Evolutionary conservation across 2,888 invertebrate species (phyloP), one percentile per base, ranked within the genome.

Genomic region (Digitonthophagus gazella): DNA sequence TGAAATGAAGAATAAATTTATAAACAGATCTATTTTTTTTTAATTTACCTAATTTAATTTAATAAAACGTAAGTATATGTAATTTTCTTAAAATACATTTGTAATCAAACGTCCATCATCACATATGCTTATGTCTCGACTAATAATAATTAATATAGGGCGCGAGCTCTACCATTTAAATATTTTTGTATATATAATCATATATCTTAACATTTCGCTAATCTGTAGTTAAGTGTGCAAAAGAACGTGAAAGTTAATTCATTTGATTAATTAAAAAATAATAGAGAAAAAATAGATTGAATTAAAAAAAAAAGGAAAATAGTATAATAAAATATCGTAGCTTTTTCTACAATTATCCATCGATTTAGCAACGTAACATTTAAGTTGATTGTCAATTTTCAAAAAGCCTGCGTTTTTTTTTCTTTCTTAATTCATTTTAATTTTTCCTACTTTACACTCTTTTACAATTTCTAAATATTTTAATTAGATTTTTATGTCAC

Each of bases 81-180:
- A 65, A 65, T 16, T 44, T 61, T 15, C 20, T 19, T 6, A 28
- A 8, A 22, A 11, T 16, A n/a, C 18, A 20, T 5, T 58, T 4
- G 65, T 65, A 56, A 79, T 79, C 80, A 80, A 81, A 80, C 78
- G 77, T 78, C 75, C 79, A 78, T 81, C 81, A 82, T 82, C 82
- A 82, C 81, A 82, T 82, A 80, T 81, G 81, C 81, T 82, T 80
- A 81, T 80, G 79, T 67, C 77, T 79, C 76, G 78, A 78, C 78
- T 80, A 70, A 78, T 78, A 79, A n/a, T n/a, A n/a, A n/a, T n/a
- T 78, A 78, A 80, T 80, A 80, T 78, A 78, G 77, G 76, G 74
- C 77, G 56, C 54, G 77, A 78, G 78, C 79, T 76, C 80, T 80
- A 80, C 80, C 79, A 80, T 80, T 80, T 80, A 80, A 79, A 78